Evolutionary conservation across 2,113 vertebrate species (phyloP), one percentile per base, ranked within the genome.

Genomic region (Campylomormyrus tamandua): DNA sequence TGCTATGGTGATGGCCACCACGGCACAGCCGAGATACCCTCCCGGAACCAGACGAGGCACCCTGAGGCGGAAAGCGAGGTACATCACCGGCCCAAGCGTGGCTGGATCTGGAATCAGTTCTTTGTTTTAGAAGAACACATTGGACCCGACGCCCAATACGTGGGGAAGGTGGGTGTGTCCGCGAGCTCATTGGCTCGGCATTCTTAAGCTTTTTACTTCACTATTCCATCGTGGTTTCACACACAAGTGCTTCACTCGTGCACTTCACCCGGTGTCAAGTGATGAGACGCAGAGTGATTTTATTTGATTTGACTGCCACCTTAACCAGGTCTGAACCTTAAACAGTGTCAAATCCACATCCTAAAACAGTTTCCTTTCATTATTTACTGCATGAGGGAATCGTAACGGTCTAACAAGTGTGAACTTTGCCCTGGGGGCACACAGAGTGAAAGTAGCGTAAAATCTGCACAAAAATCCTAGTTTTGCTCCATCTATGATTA

Each of bases 41-140:
- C 91, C 94, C n/a, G 90, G 50, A 93, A 91, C 80, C 91, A 92
- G 94, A 97, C 96, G 66, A 97, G 96, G 91, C 95, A 96, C 48
- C 5, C 89, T 7, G 96, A 97, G 87, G 96, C 95, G 0, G 96
- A 97, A 94, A 97, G 96, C 15, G 96, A 97, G 95, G 95, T 96
- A 1, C 97, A 98, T 91, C 97, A 97, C 93, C 96, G 97, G 62
- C 97, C 97, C 85, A 98, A 98, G 92, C 96, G 97, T 91, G 97
- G 97, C 94, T 98, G 97, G 97, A 97, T 98, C 46, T 98, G 97
- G 97, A 98, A 98, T 94, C 97, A 98, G 95, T 98, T 98, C 96
- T 98, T 97, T 94, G 97, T 97, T 97, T 97, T 98, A 97, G 97
- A 98, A 97, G 97, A 97, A 94, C 97, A 98, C 74, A 97, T 97